A percentile compares a stretch with the other conserved stretches of the same genome.
Evolutionary conservation across 2,113 vertebrate genomes (phyloP).

Genomic region (Malurus cyaneus): DNA sequence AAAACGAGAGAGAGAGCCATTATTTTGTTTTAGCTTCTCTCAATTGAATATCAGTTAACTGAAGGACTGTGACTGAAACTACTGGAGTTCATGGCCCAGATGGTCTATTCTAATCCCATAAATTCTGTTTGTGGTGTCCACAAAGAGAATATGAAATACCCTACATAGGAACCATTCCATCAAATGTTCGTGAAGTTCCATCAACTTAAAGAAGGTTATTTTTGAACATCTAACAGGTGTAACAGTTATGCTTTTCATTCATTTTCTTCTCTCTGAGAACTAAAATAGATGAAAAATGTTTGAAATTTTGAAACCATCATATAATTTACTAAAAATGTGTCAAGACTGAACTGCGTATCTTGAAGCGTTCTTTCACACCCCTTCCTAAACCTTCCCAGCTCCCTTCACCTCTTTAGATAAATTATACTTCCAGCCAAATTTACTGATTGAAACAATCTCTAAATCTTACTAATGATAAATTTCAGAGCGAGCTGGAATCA

Average conservation of each 20-base stretch:
- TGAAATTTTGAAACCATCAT: not conserved
- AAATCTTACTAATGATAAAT: not conserved
- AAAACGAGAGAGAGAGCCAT: not conserved
- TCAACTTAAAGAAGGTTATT: not conserved
- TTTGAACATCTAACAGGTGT: slow-evolving; percentile 5
- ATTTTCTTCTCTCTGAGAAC: slow-evolving; percentile 16
- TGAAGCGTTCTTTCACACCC: not conserved
- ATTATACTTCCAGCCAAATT: not conserved
- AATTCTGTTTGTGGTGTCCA: not conserved
- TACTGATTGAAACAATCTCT: not conserved
- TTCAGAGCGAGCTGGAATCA: not conserved
- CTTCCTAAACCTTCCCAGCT: not conserved
- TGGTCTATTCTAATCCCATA: not conserved
- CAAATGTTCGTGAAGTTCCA: not conserved
- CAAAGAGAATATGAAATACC: not conserved
- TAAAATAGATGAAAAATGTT: slow-evolving; percentile 9
- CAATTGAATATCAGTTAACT: not conserved
- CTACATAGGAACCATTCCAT: not conserved
- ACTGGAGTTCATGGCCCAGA: not conserved
- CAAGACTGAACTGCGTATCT: not conserved
- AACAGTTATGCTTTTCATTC: not conserved
- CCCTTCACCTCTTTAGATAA: not conserved
- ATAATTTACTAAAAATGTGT: slow-evolving; percentile 16
- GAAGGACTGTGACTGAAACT: not conserved
- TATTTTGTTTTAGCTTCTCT: not conserved